phyloP scores from a whole-genome alignment of 2,113 vertebrate species.

The Phasianus colchicus region DNA sequence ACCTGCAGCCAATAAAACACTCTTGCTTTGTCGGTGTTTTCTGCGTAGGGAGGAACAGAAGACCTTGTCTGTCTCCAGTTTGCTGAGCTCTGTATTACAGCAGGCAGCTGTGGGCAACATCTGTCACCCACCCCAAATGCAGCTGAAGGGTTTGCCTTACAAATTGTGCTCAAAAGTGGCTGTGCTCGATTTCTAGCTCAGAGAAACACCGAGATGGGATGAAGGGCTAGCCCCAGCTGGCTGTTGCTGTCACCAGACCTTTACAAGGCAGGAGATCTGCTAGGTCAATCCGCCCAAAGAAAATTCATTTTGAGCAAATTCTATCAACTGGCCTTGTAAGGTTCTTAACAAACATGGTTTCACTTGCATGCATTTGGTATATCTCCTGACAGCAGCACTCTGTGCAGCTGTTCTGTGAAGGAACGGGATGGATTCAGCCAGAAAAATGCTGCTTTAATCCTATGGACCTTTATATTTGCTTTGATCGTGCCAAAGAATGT shows the following conservation, averaged over 20 bases:
- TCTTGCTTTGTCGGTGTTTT: neutral
- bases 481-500: too few species aligned
- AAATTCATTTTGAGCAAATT: too few species aligned
- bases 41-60: neutral
- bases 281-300: neutral
- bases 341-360: too few species aligned
- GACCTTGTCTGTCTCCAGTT: neutral
- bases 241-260: neutral
- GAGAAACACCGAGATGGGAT: neutral
- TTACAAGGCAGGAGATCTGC: neutral
- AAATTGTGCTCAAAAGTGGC: neutral
- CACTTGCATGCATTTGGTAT: too few species aligned
- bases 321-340: too few species aligned
- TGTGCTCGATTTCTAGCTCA: neutral
- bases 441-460: too few species aligned
- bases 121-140: neutral
- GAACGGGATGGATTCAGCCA: neutral
- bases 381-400: too few species aligned
- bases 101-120: slow-evolving; percentile 20
- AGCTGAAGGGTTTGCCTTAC: neutral
- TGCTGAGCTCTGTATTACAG: neutral
- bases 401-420: neutral
- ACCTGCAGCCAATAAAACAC: neutral
- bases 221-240: neutral
- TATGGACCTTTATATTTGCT: too few species aligned